Base-by-base conservation (phyloP, 2,797 vertebrate species). In the Tragelaphus oryx region DNA sequence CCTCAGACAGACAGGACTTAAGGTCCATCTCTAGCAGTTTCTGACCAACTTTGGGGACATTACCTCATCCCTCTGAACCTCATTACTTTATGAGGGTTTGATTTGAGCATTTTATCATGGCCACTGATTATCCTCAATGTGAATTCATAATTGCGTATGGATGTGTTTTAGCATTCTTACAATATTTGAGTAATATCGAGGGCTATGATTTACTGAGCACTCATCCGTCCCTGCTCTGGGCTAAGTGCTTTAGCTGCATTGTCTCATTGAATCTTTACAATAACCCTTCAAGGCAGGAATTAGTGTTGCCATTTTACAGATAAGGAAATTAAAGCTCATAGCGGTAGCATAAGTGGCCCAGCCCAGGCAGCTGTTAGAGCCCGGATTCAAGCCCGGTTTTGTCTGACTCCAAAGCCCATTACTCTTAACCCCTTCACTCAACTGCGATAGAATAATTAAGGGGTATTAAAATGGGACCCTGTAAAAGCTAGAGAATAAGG, bases 231-330 rank as follows among this genome's bases (percentile, higher is more conserved):
- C 59, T 24, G 89, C 81, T 92, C 57, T 13, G 3, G 46, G 46
- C 75, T 94, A 82, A 97, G 87, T 96, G 93, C 92, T 88, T 75
- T 60, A 57, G 85, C 89, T 86, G 24, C 95, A 95, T 94, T 82
- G 86, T 75, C 93, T 96, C 87, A 96, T 24, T 55, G 48, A 89
- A 50, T 85, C 48, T 33, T 89, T 62, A 92, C 37, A 96, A 95
- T 95, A 88, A 86, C 44, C 28, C 59, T 97, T 92, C 5, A 13
- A 91, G 22, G 26, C 44, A 83, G 60, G 82, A 94, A 92, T 97
- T 83, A 55, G 44, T 44, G 87, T 46, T 79, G 65, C 82, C 75
- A 4, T 89, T 96, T 97, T 79, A 85, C n/a, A 82, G 68, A 92
- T 54, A 88, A 89, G 86, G 41, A 90, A 94, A 94, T 94, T 76